Conservation (phyloP, 2,888 invertebrate genomes). For the Argynnis bischoffii region DNA sequence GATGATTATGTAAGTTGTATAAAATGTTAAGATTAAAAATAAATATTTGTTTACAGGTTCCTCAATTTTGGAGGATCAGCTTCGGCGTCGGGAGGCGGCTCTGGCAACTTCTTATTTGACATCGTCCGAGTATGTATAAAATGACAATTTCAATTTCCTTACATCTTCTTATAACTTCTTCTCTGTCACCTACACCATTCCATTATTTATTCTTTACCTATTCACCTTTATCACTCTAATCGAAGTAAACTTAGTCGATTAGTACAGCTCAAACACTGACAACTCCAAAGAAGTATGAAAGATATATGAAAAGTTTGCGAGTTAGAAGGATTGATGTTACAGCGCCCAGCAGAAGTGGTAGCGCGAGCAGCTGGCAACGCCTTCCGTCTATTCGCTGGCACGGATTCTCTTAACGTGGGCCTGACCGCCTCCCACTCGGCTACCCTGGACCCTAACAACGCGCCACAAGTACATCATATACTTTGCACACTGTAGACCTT, state of each 20-base stretch:
- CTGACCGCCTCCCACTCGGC: slow-evolving; percentile 84
- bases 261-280: not conserved
- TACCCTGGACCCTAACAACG: slow-evolving; percentile 73
- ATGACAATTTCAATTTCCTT: slow-evolving; percentile 1
- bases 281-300: not conserved
- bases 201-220: slow-evolving; percentile 6
- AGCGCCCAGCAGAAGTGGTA: slow-evolving; percentile 91
- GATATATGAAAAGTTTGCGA: slow-evolving; percentile 40
- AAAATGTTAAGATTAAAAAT: not conserved
- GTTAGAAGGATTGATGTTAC: slow-evolving; percentile 59
- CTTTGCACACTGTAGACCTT: slow-evolving; percentile 45
- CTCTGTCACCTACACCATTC: slow-evolving; percentile 13
- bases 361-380: slow-evolving; percentile 90
- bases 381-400: slow-evolving; percentile 89
- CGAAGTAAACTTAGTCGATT: not conserved
- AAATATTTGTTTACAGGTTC: slow-evolving; percentile 59
- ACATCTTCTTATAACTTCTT: slow-evolving; percentile 11
- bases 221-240: not conserved
- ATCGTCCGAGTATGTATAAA: slow-evolving; percentile 90
- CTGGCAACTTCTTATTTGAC: slow-evolving; percentile 94
- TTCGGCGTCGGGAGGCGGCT: slow-evolving; percentile 85
- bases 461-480: slow-evolving; percentile 75
- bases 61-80: slow-evolving; percentile 84
- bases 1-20: not conserved
- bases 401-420: slow-evolving; percentile 88